Base-by-base conservation (phyloP, 2,888 invertebrate species). In the Octodonta nipae region DNA sequence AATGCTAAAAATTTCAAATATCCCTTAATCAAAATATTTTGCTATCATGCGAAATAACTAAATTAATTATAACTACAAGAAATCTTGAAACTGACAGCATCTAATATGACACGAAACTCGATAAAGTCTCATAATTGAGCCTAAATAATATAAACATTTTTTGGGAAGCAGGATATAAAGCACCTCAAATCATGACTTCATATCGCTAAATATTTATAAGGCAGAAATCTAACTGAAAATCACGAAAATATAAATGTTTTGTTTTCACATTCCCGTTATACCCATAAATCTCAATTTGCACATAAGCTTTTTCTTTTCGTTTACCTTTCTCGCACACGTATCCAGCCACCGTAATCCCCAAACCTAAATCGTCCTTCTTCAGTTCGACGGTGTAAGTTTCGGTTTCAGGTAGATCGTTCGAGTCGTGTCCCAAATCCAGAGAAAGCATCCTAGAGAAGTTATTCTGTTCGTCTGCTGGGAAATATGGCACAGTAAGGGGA, bases 291-390 rank as follows among this genome's bases (percentile, higher is more conserved):
- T 17, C 17, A 7, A n/a, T n/a, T 17, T 17, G 5, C 7, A 7
- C 17, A 7, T 22, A 22, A 22, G 17, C 6, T 20, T 10, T 30
- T 10, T 17, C 30, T 17, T 17, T 12, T 7, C 11, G 37, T 43
- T 41, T 44, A 77, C 78, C 78, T 65, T 91, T 89, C 61, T 92
- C 91, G 63, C 93, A 92, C 24, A 93, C 92, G 64, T 93, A 95
- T 28, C 93, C 93, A 3, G 93, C 93, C 32, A 93, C 91, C 3
- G 93, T 95, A 47, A 93, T 92, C 27, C 93, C 93, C 38, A 91
- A 67, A 15, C 93, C 86, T 53, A 89, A 84, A 30, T 47, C 38
- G 36, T 83, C 81, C 62, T 95, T 95, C 51, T 76, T 75, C 41
- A 95, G 70, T 60, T 87, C 81, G 25, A 93, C 88, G 48, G 82